Evolutionary conservation across 2,113 vertebrate species (phyloP), one percentile per base, ranked within the genome.

Genomic region (Menura novaehollandiae): DNA sequence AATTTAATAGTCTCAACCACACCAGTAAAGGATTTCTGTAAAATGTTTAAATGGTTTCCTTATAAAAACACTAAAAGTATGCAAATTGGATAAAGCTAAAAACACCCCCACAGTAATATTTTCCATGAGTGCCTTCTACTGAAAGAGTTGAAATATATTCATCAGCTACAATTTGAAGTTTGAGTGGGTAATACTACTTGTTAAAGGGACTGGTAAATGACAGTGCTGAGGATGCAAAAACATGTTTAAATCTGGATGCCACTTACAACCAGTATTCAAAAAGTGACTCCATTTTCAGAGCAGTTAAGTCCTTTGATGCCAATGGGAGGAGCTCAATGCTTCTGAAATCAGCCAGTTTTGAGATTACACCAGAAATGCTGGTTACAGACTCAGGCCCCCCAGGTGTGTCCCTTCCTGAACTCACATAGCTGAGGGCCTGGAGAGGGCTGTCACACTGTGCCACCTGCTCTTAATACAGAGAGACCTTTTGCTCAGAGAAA

Each of bases 351-450:
- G 23, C 26, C 17, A 39, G 13, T 47, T 92, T 33, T 69, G 63
- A 52, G 63, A 52, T 35, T 35, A 59, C 41, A 24, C 10, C 47
- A 68, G 80, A 76, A 72, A 74, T 28, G 37, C 15, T 33, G 22
- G 30, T 63, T 37, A 24, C 21, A 59, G 27, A n/a, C 32, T 52
- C 18, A 19, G 69, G 55, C 56, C 43, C 10, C 43, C 49, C n/a
- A 49, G 56, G 15, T 9, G 6, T 46, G 15, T 4, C 13, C 47
- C 16, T 3, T 72, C 58, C 55, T 23, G 47, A 74, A 51, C 18
- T 49, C 60, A 52, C 5, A 35, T 6, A 37, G 63, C 15, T 0
- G 0, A 49, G 44, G 32, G 73, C 9, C 20, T 1, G 3, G 6
- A 64, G 41, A 59, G 32, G 43, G 28, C 23, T 43, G 68, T 23